These are phyloP conservation scores for Ispidina picta DNA, from an alignment of 2,797 vertebrate species.

Conservation along the genomic window DNA sequence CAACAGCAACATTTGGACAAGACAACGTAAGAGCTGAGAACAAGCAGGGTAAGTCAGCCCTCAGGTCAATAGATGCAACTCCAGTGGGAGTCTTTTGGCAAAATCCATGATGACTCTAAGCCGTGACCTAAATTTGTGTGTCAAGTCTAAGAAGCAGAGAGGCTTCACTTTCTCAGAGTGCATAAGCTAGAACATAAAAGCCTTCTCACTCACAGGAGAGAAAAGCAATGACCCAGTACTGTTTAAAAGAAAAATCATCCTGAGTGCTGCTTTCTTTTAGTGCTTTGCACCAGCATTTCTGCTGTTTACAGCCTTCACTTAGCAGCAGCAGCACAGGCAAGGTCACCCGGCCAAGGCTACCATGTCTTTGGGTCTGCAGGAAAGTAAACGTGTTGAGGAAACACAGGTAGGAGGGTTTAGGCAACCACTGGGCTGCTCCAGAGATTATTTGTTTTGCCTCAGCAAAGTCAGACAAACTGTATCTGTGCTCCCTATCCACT, in stretches of 20 bases:
- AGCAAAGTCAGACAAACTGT: not conserved
- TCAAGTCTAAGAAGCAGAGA: constrained; percentile 2
- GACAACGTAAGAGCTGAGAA: not conserved
- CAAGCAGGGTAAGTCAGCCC: not conserved
- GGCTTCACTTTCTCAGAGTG: not conserved
- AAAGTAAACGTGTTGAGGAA: not conserved
- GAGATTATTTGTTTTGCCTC: not conserved
- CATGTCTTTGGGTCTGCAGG: not conserved
- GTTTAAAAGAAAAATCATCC: not conserved
- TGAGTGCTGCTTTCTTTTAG: not conserved
- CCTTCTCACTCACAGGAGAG: not conserved
- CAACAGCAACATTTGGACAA: not conserved
- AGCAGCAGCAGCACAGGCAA: not conserved
- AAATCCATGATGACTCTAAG: not conserved
- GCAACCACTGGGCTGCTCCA: not conserved
- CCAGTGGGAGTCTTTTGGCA: not conserved
- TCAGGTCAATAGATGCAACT: not conserved
- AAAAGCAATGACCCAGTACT: not conserved
- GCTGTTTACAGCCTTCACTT: not conserved
- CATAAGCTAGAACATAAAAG: not conserved
- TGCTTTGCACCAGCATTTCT: not conserved
- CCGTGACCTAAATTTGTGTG: not conserved
- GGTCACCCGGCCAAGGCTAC: not conserved
- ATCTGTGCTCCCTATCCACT: not conserved
- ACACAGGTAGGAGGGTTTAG: not conserved